These are phyloP conservation scores for Hydractinia echinata DNA, from an alignment of 30 jellyfish, hydroid and myxozoan species.

Conservation along the genomic window DNA sequence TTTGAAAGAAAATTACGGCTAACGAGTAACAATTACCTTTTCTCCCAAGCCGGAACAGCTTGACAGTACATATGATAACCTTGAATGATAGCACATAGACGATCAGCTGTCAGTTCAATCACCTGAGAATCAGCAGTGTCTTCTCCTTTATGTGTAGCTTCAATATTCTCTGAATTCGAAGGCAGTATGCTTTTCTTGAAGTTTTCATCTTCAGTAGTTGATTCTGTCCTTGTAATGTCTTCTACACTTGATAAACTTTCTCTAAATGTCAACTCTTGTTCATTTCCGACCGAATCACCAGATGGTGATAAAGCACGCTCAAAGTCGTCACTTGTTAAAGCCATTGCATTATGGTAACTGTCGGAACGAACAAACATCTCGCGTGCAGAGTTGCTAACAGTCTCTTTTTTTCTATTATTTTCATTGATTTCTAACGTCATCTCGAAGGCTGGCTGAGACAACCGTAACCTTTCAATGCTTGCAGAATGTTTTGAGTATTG, in stretches of 20 bases:
- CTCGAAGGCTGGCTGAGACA: slow-evolving; percentile 83
- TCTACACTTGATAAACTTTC: not conserved
- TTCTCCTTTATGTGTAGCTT: not conserved
- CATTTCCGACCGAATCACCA: no score
- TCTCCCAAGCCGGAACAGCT: slow-evolving; percentile 64
- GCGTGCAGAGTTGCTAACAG: not conserved
- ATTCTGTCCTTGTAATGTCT: not conserved
- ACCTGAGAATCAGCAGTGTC: slow-evolving; percentile 18
- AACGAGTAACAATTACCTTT: not conserved
- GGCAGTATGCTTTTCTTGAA: not conserved
- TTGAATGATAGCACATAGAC: slow-evolving; percentile 81
- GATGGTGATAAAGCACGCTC: not conserved
- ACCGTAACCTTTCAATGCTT: slow-evolving; percentile 50
- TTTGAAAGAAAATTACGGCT: no score
- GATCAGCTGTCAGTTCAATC: slow-evolving; percentile 64
- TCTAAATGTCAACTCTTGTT: not conserved
- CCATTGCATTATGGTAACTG: slow-evolving; percentile 29
- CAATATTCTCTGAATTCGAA: not conserved
- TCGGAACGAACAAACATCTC: slow-evolving; percentile 1
- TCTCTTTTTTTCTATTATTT: not conserved
- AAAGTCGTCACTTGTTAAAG: slow-evolving; percentile 11
- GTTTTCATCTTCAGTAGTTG: not conserved
- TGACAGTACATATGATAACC: slow-evolving; percentile 66
- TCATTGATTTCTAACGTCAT: slow-evolving; percentile 27
- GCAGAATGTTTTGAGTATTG: not conserved